These are phyloP conservation scores for Poeciliopsis prolifica DNA, from an alignment of 2,113 vertebrate genomes.

Conservation along the genomic window DNA sequence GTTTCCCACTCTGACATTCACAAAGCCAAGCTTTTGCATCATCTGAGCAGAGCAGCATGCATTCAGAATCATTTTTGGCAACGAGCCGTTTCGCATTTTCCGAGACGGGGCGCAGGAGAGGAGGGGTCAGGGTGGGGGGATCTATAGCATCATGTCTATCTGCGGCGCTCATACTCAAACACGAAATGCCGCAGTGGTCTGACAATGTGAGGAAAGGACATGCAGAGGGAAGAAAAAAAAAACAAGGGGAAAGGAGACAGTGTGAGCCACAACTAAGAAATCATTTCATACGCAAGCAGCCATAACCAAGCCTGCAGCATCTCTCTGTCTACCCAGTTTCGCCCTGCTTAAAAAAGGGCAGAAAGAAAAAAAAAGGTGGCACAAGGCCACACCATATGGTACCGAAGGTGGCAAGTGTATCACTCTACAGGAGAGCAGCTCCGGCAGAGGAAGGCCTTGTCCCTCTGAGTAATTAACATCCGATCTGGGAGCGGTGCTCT, in stretches of 20 bases:
- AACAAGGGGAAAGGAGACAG: neutral
- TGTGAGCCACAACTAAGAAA: constrained; percentile 21
- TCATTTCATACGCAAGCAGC: constrained; percentile 29
- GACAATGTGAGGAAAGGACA: constrained; percentile 23
- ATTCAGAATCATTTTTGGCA: constrained; percentile 48
- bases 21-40: constrained; percentile 31
- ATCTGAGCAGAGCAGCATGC: constrained; percentile 22
- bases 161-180: constrained; percentile 39
- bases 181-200: constrained; percentile 62
- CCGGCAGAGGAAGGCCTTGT: constrained; percentile 29
- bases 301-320: constrained; percentile 40
- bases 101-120: constrained; percentile 29
- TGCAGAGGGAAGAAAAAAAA: neutral
- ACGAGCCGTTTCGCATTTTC: constrained; percentile 31
- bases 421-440: constrained; percentile 24
- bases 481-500: constrained; percentile 45
- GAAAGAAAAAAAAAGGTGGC: constrained; percentile 42
- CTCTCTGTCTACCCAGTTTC: constrained; percentile 24
- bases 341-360: constrained; percentile 48
- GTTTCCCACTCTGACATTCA: neutral
- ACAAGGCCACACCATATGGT: constrained; percentile 66
- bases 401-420: constrained; percentile 31
- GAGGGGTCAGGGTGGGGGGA: neutral
- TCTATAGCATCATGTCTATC: constrained; percentile 22
- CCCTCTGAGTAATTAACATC: constrained; percentile 51